Percentiles rank a stretch among this genome's conserved stretches.
Evolutionary conservation across 2,797 vertebrate species (phyloP).

Genomic region (Dendrocincla fuliginosa): DNA sequence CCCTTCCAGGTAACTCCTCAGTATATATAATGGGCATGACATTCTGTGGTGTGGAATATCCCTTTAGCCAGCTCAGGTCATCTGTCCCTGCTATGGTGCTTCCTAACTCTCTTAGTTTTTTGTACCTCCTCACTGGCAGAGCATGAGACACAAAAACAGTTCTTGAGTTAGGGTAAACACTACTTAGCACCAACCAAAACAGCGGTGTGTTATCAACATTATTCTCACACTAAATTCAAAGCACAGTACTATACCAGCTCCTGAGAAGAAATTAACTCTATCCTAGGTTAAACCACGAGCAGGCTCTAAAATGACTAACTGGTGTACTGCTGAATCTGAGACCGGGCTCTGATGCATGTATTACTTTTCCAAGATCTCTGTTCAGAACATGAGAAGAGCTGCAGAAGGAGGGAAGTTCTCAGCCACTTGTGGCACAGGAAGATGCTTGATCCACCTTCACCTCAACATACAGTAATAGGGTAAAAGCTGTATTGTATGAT

Average conservation of each 20-base stretch:
- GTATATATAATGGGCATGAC: neutral
- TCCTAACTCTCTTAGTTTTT: neutral
- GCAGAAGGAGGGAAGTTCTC: neutral
- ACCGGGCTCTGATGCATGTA: neutral
- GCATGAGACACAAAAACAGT: neutral
- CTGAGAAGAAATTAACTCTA: neutral
- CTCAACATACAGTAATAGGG: neutral
- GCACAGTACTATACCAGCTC: neutral
- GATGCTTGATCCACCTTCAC: neutral
- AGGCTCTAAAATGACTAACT: neutral
- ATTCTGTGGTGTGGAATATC: neutral
- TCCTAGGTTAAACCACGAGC: neutral
- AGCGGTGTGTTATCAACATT: neutral
- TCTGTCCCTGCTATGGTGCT: neutral
- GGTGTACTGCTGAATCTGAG: neutral
- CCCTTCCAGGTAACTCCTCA: accelerated
- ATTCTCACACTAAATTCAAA: neutral
- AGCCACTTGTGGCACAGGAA: neutral
- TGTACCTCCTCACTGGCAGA: neutral
- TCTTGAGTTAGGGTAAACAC: neutral
- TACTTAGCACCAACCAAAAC: neutral
- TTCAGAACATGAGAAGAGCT: neutral
- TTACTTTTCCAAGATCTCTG: neutral
- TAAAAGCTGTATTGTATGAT: neutral
- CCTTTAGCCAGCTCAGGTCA: neutral